Evolutionary conservation across 2,113 vertebrate genomes (phyloP).

Genomic region (Trogon melanurus): DNA sequence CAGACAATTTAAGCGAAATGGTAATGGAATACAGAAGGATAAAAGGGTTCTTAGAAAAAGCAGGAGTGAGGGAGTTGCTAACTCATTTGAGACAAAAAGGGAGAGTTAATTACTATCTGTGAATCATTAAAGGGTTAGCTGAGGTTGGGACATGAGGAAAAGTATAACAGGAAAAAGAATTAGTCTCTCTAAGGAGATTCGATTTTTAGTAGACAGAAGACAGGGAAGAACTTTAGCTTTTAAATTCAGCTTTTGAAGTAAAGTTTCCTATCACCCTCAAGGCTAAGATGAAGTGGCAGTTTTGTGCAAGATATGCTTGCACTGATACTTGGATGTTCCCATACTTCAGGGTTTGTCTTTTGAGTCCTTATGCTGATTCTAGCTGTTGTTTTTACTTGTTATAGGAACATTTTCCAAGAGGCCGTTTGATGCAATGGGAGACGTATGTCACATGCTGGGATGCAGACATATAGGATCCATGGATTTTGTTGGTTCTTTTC

Average conservation of each 20-base stretch:
- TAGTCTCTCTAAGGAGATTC: background rate
- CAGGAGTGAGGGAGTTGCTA: constrained; percentile 41
- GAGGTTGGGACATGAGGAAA: background rate
- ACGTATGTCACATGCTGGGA: background rate
- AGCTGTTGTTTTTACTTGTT: background rate
- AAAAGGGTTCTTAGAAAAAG: constrained; percentile 38
- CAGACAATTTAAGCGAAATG: constrained; percentile 17
- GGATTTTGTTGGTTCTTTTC: background rate
- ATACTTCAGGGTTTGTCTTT: background rate
- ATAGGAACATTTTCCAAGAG: background rate
- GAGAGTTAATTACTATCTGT: constrained; percentile 29
- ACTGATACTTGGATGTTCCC: background rate
- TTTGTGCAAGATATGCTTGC: background rate
- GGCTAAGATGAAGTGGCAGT: background rate
- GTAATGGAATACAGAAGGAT: constrained; percentile 17
- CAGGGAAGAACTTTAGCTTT: background rate
- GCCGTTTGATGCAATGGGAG: background rate
- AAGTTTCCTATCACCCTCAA: background rate
- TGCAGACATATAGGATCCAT: background rate
- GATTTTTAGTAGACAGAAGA: background rate
- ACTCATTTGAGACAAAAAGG: constrained; percentile 45
- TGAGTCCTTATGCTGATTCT: background rate
- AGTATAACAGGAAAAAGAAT: background rate
- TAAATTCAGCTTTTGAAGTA: background rate
- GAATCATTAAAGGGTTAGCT: constrained; percentile 47